These are phyloP conservation scores for Hirudinaria manillensis DNA, from an alignment of 2,888 invertebrate species.

Conservation along the genomic window DNA sequence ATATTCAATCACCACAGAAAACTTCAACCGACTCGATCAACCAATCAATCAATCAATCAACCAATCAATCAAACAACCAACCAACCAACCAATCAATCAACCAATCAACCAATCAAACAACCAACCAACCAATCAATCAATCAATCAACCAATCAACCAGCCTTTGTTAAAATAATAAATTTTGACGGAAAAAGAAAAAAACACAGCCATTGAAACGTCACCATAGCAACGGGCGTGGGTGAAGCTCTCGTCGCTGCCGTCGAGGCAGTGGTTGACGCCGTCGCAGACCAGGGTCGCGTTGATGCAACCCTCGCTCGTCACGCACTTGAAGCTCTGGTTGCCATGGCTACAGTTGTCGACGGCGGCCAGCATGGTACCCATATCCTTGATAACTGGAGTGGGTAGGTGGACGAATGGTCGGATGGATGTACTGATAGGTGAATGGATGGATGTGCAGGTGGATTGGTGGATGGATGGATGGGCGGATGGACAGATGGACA, in stretches of 20 bases:
- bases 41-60: too few relatives aligned
- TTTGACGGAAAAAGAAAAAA: neutral
- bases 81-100: too few relatives aligned
- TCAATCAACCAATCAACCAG: too few relatives aligned
- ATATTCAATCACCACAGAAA: too few relatives aligned
- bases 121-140: too few relatives aligned
- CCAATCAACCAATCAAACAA: too few relatives aligned
- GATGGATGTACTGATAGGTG: neutral
- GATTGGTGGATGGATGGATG: neutral
- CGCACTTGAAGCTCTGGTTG: slow-evolving; percentile 29
- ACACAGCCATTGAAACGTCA: neutral
- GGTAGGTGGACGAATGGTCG: neutral
- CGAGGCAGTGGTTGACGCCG: slow-evolving; percentile 28
- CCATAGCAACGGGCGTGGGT: slow-evolving; percentile 31
- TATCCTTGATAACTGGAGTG: neutral
- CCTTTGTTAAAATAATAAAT: neutral
- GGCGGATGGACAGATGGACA: neutral
- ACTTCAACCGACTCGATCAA: too few relatives aligned
- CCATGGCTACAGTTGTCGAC: neutral
- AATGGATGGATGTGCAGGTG: neutral
- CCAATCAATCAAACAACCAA: too few relatives aligned
- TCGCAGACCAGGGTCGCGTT: slow-evolving; percentile 30
- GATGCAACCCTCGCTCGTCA: slow-evolving; percentile 25
- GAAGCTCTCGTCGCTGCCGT: slow-evolving; percentile 32
- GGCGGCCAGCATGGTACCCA: neutral